A percentile compares a stretch with the other conserved stretches of the same genome.
Evolutionary conservation across 2,797 vertebrate genomes (phyloP).

Genomic region (Cercopithecus petaurista): DNA sequence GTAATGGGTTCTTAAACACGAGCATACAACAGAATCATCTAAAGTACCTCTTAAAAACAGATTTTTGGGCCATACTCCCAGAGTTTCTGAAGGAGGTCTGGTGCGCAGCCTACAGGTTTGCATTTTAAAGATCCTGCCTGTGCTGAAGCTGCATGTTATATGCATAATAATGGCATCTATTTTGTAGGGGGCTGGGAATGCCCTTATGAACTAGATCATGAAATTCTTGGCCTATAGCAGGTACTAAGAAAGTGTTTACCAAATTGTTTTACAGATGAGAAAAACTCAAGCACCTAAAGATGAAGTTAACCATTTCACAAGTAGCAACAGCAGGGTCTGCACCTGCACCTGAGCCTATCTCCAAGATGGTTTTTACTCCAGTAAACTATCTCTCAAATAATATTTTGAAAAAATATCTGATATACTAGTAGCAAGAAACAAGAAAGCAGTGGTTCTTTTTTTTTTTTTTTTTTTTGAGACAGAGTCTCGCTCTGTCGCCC

Average conservation of each 20-base stretch:
- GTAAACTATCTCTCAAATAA: background rate
- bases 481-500: rapidly evolving
- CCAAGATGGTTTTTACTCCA: background rate
- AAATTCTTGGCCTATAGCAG: background rate
- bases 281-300: background rate
- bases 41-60: background rate
- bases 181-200: background rate
- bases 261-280: background rate
- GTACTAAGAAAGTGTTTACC: background rate
- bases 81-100: background rate
- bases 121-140: background rate
- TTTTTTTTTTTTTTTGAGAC: too few species aligned
- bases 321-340: background rate
- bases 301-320: background rate
- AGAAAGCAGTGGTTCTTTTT: background rate
- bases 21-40: background rate
- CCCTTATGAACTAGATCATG: background rate
- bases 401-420: background rate
- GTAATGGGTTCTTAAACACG: background rate
- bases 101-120: background rate
- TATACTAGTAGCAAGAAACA: background rate
- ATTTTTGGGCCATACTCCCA: background rate
- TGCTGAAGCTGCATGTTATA: background rate
- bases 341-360: background rate
- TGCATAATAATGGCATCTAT: background rate